Evolutionary conservation across 2,797 vertebrate genomes (phyloP).

Genomic region (Ptychadena robeensis): DNA sequence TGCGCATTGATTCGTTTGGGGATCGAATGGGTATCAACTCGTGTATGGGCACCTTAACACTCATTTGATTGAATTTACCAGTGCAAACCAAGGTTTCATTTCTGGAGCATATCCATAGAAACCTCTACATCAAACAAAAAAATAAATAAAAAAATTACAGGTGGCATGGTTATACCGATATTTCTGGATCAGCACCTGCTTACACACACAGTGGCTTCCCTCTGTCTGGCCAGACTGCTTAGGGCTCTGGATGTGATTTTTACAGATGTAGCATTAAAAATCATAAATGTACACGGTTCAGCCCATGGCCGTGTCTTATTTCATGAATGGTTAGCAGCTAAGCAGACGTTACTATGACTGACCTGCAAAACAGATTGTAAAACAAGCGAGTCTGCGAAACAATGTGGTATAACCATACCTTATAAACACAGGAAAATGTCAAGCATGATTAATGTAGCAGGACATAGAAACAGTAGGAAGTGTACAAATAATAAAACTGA

Average conservation of each 20-base stretch:
- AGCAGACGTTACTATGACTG: not conserved
- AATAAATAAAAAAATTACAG: too few species aligned
- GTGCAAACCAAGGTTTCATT: not conserved
- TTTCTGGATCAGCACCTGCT: too few species aligned
- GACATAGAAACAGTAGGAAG: not conserved
- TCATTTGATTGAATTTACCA: not conserved
- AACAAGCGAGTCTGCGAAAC: not conserved
- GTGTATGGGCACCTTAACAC: too few species aligned
- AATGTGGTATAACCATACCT: not conserved
- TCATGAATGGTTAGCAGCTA: not conserved
- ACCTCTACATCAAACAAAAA: too few species aligned
- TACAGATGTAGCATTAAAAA: not conserved
- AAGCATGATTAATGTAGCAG: constrained; percentile 13
- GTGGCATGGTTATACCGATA: too few species aligned
- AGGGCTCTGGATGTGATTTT: not conserved
- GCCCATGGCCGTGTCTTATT: not conserved
- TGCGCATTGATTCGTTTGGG: too few species aligned
- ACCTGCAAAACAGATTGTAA: constrained; percentile 5
- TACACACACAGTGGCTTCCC: too few species aligned
- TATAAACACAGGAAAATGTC: not conserved
- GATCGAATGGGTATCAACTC: too few species aligned
- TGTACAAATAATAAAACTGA: not conserved
- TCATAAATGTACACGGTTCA: not conserved
- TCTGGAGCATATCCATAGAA: not conserved
- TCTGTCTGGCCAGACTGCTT: not conserved